Evolutionary conservation across 2,113 vertebrate genomes (phyloP).

Genomic region (Amphilophus citrinellus): DNA sequence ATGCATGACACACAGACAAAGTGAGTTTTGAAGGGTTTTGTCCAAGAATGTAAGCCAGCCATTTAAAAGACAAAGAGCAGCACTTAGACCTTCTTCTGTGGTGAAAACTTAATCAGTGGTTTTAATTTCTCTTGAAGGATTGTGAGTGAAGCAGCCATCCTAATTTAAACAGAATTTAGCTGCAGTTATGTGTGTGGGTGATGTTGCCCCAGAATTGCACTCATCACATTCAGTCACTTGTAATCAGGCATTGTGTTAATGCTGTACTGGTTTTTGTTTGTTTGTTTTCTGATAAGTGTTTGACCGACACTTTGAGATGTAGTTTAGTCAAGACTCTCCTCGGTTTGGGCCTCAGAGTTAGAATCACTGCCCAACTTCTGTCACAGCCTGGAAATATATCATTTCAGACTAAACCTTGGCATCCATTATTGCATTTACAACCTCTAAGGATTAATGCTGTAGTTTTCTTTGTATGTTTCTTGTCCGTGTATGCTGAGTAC

Average conservation of each 20-base stretch:
- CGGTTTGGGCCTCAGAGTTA: background rate
- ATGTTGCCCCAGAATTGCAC: background rate
- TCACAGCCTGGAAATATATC: background rate
- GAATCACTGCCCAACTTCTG: background rate
- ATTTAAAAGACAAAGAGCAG: background rate
- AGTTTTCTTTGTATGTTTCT: too few relatives aligned
- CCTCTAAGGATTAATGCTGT: background rate
- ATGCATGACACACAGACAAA: conserved; percentile 23
- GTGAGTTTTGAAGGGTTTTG: conserved; percentile 6
- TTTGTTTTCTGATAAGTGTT: background rate
- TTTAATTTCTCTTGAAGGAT: background rate
- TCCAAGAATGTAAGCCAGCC: background rate
- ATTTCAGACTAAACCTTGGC: background rate
- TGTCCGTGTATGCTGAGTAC: background rate
- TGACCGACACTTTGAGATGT: background rate
- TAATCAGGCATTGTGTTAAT: background rate
- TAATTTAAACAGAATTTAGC: background rate
- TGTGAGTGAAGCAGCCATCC: background rate
- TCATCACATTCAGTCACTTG: background rate
- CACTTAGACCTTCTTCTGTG: background rate
- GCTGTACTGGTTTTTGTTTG: background rate
- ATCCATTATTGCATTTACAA: background rate
- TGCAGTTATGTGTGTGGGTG: background rate
- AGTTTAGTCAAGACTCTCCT: too few relatives aligned
- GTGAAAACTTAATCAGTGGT: conserved; percentile 17